Evolutionary conservation across 2,888 invertebrate species (phyloP).

Genomic region (Koerneria pararmatus): DNA sequence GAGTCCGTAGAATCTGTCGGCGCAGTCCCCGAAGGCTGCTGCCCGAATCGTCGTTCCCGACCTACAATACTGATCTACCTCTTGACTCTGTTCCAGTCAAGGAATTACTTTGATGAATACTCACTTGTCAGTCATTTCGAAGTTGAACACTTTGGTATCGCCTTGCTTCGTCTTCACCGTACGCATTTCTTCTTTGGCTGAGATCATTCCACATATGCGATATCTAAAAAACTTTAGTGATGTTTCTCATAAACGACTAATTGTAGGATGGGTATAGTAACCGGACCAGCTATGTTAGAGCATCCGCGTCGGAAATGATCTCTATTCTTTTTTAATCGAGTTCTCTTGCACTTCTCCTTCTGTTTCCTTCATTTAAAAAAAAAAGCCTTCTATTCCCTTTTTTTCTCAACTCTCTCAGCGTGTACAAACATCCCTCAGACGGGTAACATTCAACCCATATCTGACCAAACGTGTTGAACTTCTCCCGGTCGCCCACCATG

Average conservation of each 20-base stretch:
- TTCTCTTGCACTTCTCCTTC: no score
- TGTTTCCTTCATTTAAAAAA: no score
- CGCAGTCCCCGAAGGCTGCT: constrained; percentile 45
- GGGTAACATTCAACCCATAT: no score
- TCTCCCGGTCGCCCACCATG: no score
- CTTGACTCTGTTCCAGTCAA: no score
- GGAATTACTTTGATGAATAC: constrained; percentile 28
- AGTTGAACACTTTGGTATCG: constrained; percentile 37
- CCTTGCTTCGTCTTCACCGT: constrained; percentile 28
- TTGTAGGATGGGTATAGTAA: neutral
- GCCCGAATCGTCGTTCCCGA: constrained; percentile 35
- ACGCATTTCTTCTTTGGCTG: constrained; percentile 38
- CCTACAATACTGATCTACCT: no score
- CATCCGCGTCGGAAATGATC: neutral
- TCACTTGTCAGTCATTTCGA: constrained; percentile 46
- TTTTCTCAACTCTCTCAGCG: no score
- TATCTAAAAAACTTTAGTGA: constrained; percentile 28
- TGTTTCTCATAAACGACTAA: neutral
- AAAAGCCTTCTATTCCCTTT: no score
- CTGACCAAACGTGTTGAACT: no score
- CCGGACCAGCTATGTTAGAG: neutral
- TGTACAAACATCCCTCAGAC: no score
- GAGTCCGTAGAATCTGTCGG: constrained; percentile 32
- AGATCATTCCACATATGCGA: constrained; percentile 44
- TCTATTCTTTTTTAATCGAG: neutral